These are phyloP conservation scores for Drosophila malerkotliana DNA, from an alignment of 1,140 invertebrate species.

Conservation along the genomic window DNA sequence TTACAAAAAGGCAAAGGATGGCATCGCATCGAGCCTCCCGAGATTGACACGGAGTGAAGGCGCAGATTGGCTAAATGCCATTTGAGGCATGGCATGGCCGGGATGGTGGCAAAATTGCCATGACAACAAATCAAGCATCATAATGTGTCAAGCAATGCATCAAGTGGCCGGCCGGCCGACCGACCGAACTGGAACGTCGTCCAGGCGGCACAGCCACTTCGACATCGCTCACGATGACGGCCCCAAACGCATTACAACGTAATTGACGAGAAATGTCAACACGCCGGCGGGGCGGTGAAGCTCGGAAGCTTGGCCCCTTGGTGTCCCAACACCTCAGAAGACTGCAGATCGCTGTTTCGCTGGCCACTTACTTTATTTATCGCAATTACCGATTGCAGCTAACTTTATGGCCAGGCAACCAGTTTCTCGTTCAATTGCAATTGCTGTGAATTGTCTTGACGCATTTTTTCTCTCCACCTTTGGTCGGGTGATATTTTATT, in stretches of 20 bases:
- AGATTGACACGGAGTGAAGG: slow-evolving; percentile 40
- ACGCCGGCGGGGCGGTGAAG: slow-evolving; percentile 35
- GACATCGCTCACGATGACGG: slow-evolving; percentile 7
- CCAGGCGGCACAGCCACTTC: slow-evolving; percentile 5
- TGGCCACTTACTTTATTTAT: slow-evolving; percentile 55
- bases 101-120: slow-evolving; percentile 77
- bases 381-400: slow-evolving; percentile 70
- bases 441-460: slow-evolving; percentile 54
- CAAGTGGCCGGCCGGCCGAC: slow-evolving; percentile 36
- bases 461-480: slow-evolving; percentile 47
- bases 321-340: slow-evolving; percentile 11
- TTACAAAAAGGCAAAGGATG: slow-evolving; percentile 35
- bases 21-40: slow-evolving; percentile 3
- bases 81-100: slow-evolving; percentile 47
- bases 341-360: slow-evolving; percentile 1
- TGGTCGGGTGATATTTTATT: slow-evolving; percentile 54
- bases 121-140: slow-evolving; percentile 81
- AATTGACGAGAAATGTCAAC: slow-evolving; percentile 81
- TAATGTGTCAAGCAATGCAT: slow-evolving; percentile 81
- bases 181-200: slow-evolving; percentile 46
- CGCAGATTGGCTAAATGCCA: slow-evolving; percentile 58
- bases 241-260: slow-evolving; percentile 75
- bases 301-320: neutral
- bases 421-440: slow-evolving; percentile 53
- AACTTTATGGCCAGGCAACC: slow-evolving; percentile 45